Base-by-base conservation (phyloP, 2,888 invertebrate species). In the Galeruca laticollis region DNA sequence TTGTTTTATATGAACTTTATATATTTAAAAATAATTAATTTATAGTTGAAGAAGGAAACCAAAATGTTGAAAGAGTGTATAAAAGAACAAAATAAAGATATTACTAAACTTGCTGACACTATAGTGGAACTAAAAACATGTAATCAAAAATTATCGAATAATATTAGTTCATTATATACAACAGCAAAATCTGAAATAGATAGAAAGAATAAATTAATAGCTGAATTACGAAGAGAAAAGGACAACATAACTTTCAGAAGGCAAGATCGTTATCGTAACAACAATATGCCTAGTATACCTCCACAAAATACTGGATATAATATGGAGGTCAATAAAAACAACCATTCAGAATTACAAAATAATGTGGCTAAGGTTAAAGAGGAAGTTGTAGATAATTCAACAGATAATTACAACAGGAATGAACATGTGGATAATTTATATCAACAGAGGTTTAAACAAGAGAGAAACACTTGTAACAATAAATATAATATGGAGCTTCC, bases 101-200 rank as follows among this genome's bases (percentile, higher is more conserved):
- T 72, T 18, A 66, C 69, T n/a, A 73, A 75, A 76, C 52, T 69
- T 59, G 47, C 65, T 79, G 66, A 71, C 11, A 81, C 81, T 72
- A 67, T 84, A 18, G 63, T 60, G 9, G 74, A 77, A 33, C 77
- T 85, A 69, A 80, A 82, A 73, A 76, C 77, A 37, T 60, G 77
- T 1, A 86, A 86, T 61, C 75, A 82, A 37, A 83, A 77, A 35
- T 77, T 88, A 49, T 80, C 84, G 15, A 75, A 68, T 33, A 88
- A 88, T 74, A 82, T 87, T 52, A 87, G 87, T 0, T 86, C 86
- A 33, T 74, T 88, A 33, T 83, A 82, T 60, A 85, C 86, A 75
- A 88, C 88, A 20, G 88, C 88, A 0, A 86, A 84, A 76, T 77
- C 80, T 9, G 88, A 88, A 80, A 82, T 88, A 49, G 78, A 82